Evolutionary conservation across 2,113 vertebrate genomes (phyloP).

Genomic region (Pristiophorus japonicus): DNA sequence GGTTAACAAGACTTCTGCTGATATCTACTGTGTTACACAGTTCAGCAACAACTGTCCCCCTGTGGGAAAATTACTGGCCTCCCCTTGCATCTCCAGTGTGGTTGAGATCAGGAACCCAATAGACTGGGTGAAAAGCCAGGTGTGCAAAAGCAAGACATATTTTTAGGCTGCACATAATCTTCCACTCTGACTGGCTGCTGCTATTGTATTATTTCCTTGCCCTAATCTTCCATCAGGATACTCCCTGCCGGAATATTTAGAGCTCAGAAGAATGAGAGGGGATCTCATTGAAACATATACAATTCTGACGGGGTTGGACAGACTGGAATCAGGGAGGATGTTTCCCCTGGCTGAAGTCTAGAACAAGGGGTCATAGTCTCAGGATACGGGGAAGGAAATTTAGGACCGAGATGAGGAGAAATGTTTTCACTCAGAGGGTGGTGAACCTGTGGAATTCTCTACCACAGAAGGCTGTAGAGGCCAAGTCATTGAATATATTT

Average conservation of each 20-base stretch:
- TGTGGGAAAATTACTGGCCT: background rate
- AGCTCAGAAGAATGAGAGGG: too few species aligned
- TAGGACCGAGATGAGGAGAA: too few species aligned
- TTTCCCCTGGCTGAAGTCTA: too few species aligned
- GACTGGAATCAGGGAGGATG: too few species aligned
- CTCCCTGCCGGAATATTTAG: background rate
- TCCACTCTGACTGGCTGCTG: background rate
- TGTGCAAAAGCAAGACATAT: background rate
- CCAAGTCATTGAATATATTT: too few species aligned
- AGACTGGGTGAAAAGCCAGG: background rate
- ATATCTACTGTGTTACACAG: background rate
- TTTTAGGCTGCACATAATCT: background rate
- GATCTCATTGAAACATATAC: too few species aligned
- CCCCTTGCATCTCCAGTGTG: background rate
- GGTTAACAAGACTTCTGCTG: background rate
- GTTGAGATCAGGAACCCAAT: background rate
- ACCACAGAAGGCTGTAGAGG: too few species aligned
- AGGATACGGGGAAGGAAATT: too few species aligned
- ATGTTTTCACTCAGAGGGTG: too few species aligned
- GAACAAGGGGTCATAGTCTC: too few species aligned
- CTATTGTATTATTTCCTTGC: background rate
- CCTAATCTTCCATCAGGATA: background rate
- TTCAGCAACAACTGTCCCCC: background rate
- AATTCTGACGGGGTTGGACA: too few species aligned
- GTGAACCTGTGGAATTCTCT: too few species aligned